Base-by-base conservation (phyloP, 2,797 vertebrate species). In the Lophura swinhoii region DNA sequence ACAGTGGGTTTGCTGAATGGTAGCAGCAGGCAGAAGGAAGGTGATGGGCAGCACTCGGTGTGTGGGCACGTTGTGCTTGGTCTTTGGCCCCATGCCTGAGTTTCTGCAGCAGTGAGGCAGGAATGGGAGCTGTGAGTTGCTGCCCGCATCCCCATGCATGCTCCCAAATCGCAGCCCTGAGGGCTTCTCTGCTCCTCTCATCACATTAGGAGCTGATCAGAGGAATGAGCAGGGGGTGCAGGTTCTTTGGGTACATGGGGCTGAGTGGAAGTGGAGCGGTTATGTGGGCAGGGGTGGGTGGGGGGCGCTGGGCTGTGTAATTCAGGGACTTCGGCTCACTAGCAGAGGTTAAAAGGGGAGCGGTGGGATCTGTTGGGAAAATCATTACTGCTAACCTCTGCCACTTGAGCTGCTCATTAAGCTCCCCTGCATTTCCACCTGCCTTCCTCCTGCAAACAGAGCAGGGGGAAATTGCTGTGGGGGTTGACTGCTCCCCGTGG, bases 301-400 rank as follows among this genome's bases (percentile, higher is more conserved):
- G 49, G 12, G 63, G 11, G 81, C 3, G 0, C 72, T 80, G 7
- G 63, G 43, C 68, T 84, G 76, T 24, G 1, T 80, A 59, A 90
- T 91, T 84, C 84, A 67, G 83, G 88, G 95, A 2, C 64, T 82
- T 78, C 0, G 33, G 73, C 90, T 93, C 1, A 1, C 73, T 90
- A 3, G 8, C 85, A 49, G 95, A 84, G 96, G 87, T 93, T 94
- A 78, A 92, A 87, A 90, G 90, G 79, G 63, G 91, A 91, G 51
- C 0, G 6, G 0, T 28, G 69, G 58, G 69, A 63, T 91, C 79
- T 59, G 82, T 26, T 24, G 71, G 87, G 87, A 51, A 55, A 72
- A 29, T 63, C n/a, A 2, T 13, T 63, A 11, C 1, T 60, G 92
- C 74, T 84, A 63, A 31, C 10, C 64, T 84, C 67, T 88, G 87